Percentiles rank a stretch among this genome's conserved stretches.
Evolutionary conservation across 2,888 invertebrate species (phyloP).

Genomic region (Sarcophaga subvicina): DNA sequence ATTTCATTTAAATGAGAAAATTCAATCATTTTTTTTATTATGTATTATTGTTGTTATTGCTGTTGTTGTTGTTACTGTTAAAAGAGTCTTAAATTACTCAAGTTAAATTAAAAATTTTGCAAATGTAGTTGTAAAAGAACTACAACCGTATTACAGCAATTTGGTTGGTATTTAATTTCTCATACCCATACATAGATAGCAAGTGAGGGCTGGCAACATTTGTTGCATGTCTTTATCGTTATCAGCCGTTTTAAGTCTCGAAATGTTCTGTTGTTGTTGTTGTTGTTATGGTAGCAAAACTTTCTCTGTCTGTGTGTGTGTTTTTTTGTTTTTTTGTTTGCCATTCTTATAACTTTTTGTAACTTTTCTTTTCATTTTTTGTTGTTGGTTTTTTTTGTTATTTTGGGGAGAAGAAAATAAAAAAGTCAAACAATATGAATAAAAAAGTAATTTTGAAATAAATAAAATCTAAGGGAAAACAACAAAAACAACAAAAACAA

Average conservation of each 20-base stretch:
- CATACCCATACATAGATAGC: neutral
- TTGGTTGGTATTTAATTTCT: slow-evolving; percentile 22
- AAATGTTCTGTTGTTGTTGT: no score
- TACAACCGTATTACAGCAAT: neutral
- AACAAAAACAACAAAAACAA: neutral
- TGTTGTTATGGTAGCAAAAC: no score
- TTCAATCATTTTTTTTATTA: slow-evolving; percentile 47
- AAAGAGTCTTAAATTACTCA: slow-evolving; percentile 42
- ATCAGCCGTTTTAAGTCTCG: slow-evolving; percentile 24
- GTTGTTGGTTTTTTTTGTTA: no score
- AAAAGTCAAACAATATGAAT: slow-evolving; percentile 38
- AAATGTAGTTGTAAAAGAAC: neutral
- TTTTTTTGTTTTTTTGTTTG: no score
- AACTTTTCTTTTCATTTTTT: no score
- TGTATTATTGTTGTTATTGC: neutral
- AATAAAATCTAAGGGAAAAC: slow-evolving; percentile 9
- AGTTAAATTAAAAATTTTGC: neutral
- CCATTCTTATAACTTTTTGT: no score
- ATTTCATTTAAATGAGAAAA: slow-evolving; percentile 56
- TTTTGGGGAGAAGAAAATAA: slow-evolving; percentile 6
- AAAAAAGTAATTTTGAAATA: slow-evolving; percentile 59
- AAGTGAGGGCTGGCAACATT: slow-evolving; percentile 39
- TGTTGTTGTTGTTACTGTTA: slow-evolving; percentile 1
- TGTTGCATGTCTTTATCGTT: slow-evolving; percentile 54
- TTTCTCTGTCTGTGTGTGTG: no score